Evolutionary conservation across 2,113 vertebrate genomes (phyloP).

Genomic region (Pedionomus torquatus): DNA sequence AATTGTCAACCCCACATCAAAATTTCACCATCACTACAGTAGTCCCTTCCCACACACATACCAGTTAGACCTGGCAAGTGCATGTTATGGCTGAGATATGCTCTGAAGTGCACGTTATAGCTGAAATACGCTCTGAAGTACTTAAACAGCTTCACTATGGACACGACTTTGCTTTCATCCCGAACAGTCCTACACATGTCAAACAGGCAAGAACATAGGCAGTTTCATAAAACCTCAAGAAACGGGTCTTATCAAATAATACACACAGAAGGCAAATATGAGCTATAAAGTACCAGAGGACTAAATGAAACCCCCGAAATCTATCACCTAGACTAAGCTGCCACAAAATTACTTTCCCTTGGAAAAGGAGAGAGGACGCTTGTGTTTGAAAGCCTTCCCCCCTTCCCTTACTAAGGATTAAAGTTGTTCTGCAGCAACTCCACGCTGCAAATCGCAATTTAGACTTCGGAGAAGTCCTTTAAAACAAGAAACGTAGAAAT

Average conservation of each 20-base stretch:
- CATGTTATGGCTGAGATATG: background rate
- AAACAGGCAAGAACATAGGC: fast-evolving
- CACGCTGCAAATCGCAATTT: background rate
- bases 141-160: background rate
- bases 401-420: background rate
- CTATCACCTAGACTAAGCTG: background rate
- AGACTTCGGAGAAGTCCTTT: background rate
- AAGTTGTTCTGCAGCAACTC: background rate
- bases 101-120: background rate
- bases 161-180: fast-evolving
- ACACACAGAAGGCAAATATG: fast-evolving
- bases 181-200: background rate
- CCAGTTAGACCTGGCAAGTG: fast-evolving
- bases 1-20: background rate
- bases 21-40: background rate
- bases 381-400: background rate
- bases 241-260: background rate
- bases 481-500: background rate
- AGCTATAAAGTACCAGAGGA: background rate
- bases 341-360: background rate
- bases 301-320: background rate
- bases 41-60: background rate
- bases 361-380: background rate
- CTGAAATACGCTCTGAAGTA: background rate
- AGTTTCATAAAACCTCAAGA: background rate